Conservation (phyloP, 2,888 invertebrate species). For the Mythimna albipuncta region DNA sequence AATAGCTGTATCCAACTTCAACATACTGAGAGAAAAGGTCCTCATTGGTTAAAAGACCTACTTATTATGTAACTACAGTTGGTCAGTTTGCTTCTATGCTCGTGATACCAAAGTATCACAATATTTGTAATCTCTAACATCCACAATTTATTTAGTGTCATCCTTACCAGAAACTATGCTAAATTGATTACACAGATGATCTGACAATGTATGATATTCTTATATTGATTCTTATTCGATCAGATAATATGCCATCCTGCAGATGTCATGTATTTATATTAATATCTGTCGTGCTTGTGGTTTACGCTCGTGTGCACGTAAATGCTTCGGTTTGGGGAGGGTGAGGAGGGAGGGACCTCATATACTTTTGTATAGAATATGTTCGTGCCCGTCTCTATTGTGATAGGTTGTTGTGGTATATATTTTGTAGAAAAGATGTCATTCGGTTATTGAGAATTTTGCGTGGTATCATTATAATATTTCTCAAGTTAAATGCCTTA, state of each 20-base stretch:
- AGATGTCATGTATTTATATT: conserved; percentile 57
- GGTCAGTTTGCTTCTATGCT: neutral
- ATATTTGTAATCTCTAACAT: neutral
- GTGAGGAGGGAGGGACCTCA: conserved; percentile 18
- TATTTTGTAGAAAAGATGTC: conserved; percentile 7
- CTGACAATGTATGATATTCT: conserved; percentile 15
- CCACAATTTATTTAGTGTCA: neutral
- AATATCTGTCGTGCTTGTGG: conserved; percentile 51
- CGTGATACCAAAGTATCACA: neutral
- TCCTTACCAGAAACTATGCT: neutral
- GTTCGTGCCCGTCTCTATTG: conserved; percentile 28
- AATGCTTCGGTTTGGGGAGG: conserved; percentile 36
- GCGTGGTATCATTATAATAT: neutral
- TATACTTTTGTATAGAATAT: conserved; percentile 48
- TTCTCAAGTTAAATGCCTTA: neutral
- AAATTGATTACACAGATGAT: conserved; percentile 12
- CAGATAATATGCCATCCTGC: conserved; percentile 15
- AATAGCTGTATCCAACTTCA: too few relatives aligned
- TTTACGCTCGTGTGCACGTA: conserved; percentile 57
- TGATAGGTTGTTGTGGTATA: conserved; percentile 16
- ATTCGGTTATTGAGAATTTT: neutral
- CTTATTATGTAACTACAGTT: neutral
- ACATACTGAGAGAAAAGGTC: neutral
- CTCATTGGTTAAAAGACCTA: neutral
- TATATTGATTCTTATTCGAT: conserved; percentile 37